Percentiles rank a stretch among this genome's conserved stretches.
Conservation (phyloP, 1,140 invertebrate species). For the Campodea augens region DNA sequence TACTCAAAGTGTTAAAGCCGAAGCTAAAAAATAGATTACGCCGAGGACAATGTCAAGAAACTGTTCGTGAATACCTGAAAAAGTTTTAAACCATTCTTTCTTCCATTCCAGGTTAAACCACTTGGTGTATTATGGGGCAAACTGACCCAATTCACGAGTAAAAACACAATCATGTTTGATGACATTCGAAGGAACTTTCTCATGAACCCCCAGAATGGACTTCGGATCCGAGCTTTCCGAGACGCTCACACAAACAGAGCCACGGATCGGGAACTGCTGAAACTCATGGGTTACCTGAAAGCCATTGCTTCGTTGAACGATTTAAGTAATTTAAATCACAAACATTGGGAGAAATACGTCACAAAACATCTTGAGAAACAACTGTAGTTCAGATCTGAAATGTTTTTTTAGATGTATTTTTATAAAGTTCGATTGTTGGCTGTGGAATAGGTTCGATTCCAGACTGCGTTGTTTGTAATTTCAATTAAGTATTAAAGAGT, state of each 20-base stretch:
- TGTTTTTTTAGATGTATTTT: too few species aligned
- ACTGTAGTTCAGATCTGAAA: too few species aligned
- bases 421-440: too few species aligned
- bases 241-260: constrained; percentile 73
- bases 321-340: constrained; percentile 67
- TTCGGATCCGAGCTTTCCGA: constrained; percentile 74
- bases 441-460: too few species aligned
- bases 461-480: too few species aligned
- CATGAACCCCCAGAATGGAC: constrained; percentile 89
- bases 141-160: constrained; percentile 51
- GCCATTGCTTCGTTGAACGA: constrained; percentile 67
- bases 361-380: too few species aligned
- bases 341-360: constrained; percentile 85
- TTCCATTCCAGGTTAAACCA: constrained; percentile 63
- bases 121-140: constrained; percentile 94
- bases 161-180: constrained; percentile 97
- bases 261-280: constrained; percentile 65
- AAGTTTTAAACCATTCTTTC: constrained; percentile 4
- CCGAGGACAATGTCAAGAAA: neutral
- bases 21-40: neutral
- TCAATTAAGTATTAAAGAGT: too few species aligned
- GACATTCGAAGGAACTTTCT: constrained; percentile 93
- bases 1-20: neutral
- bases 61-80: neutral
- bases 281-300: constrained; percentile 64